Evolutionary conservation across 2,113 vertebrate species (phyloP), one percentile per base, ranked within the genome.

Genomic region (Ceratotherium simum): DNA sequence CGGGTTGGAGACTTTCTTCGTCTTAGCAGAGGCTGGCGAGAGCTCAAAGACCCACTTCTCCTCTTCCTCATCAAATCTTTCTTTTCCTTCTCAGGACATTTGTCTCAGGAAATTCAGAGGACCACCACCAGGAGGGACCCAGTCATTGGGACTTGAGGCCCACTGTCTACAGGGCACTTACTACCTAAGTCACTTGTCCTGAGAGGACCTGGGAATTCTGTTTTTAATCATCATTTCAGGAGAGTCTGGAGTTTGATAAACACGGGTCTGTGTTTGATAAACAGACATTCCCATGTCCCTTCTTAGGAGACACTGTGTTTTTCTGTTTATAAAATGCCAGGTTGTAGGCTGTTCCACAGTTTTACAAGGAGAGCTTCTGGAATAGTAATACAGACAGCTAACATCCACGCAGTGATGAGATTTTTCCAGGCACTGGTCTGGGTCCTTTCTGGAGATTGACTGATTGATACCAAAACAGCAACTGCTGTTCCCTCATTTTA

Each of bases 401-500:
- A 12, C 54, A 20, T 12, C 17, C 23, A 16, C 1, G 0, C 75
- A 18, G 36, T 0, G 6, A 65, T 4, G 10, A 33, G 60, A 2
- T 29, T 6, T 16, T 23, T 3, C 69, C 73, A 27, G 56, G 16
- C 13, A 0, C 2, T 2, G 9, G 17, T 83, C 39, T n/a, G 0
- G 25, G 67, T 29, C 39, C 27, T 20, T 7, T 12, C 2, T 2
- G 42, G 33, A 21, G 3, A 2, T 48, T 27, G 27, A 1, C 42
- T 6, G 7, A 39, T 7, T 17, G 5, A 12, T 14, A 25, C 18
- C 0, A 27, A 27, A 27, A 27, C 20, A 31, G 56, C 18, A 17
- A 17, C 42, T 3, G 0, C n/a, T 4, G 2, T 27, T 0, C 1
- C n/a, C 54, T 31, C 9, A 64, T 29, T 73, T n/a, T 8, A 84